A percentile compares a stretch with the other conserved stretches of the same genome.
These are phyloP conservation scores for Menura novaehollandiae DNA, from an alignment of 2,113 vertebrate species.

Conservation along the genomic window DNA sequence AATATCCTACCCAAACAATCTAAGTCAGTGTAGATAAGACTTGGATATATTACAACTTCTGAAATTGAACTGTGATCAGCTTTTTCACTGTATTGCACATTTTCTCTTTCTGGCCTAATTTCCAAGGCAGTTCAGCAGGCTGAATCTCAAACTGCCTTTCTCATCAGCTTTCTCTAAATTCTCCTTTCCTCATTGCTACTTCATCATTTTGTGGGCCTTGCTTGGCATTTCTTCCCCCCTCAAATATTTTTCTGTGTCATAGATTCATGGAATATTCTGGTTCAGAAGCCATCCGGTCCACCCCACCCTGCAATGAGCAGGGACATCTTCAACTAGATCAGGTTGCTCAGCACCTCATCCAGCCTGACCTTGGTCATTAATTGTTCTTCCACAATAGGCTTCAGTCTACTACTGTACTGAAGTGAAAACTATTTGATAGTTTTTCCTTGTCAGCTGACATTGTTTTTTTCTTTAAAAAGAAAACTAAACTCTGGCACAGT, in stretches of 20 bases:
- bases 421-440: not conserved
- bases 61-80: not conserved
- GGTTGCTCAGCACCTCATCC: not conserved
- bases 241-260: not conserved
- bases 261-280: not conserved
- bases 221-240: not conserved
- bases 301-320: not conserved
- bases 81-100: not conserved
- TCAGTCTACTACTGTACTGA: not conserved
- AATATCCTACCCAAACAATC: not conserved
- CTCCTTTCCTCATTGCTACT: not conserved
- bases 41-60: not conserved
- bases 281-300: not conserved
- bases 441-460: not conserved
- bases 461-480: not conserved
- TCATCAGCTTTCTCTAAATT: not conserved
- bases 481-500: not conserved
- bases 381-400: not conserved
- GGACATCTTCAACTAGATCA: not conserved
- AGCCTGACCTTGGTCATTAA: not conserved
- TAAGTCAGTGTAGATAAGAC: not conserved
- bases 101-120: not conserved
- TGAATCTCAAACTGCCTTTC: not conserved
- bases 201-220: not conserved
- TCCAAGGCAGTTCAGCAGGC: not conserved